Evolutionary conservation across 2,888 invertebrate species (phyloP).

Genomic region (Eupithecia subfuscata): DNA sequence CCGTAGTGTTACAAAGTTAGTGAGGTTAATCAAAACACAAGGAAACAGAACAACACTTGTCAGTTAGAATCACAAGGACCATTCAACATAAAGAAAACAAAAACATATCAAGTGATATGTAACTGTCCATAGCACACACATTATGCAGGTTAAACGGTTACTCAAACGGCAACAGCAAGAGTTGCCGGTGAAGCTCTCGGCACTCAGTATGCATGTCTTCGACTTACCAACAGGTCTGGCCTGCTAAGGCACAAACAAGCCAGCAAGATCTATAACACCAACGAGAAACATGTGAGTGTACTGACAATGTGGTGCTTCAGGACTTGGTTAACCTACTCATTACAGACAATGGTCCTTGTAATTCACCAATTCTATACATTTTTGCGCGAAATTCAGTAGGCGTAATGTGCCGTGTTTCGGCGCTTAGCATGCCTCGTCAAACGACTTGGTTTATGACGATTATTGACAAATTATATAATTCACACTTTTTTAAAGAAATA

Average conservation of each 20-base stretch:
- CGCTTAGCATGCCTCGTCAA: constrained; percentile 62
- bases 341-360: constrained; percentile 81
- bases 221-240: constrained; percentile 90
- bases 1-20: constrained; percentile 44
- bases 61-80: constrained; percentile 84
- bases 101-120: constrained; percentile 58
- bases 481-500: constrained; percentile 65
- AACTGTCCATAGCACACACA: constrained; percentile 80
- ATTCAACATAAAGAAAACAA: constrained; percentile 78
- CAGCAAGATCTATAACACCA: constrained; percentile 89
- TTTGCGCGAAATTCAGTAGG: constrained; percentile 79
- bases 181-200: constrained; percentile 74
- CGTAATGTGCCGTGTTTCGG: constrained; percentile 63
- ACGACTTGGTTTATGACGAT: constrained; percentile 55
- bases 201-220: constrained; percentile 73
- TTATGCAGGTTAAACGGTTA: constrained; percentile 78
- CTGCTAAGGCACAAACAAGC: constrained; percentile 90
- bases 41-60: constrained; percentile 50
- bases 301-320: constrained; percentile 77
- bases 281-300: constrained; percentile 78
- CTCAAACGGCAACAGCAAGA: constrained; percentile 76
- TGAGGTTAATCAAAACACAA: constrained; percentile 47
- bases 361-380: constrained; percentile 77
- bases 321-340: constrained; percentile 70
- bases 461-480: constrained; percentile 73